Base-by-base conservation (phyloP, 1,140 invertebrate species). In the Lanistes nyassanus region DNA sequence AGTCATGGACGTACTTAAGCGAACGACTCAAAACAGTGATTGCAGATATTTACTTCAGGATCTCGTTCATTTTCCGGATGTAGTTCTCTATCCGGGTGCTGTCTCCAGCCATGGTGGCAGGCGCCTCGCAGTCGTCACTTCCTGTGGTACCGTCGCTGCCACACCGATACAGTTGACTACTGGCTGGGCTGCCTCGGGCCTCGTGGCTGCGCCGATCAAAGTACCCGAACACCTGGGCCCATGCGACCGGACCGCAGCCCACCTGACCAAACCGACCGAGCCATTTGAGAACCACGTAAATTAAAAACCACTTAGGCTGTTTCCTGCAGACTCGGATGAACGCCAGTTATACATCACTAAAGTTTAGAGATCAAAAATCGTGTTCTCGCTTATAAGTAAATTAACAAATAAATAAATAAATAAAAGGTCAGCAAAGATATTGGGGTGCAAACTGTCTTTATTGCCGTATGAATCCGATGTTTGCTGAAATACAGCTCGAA, bases 231-330 rank as follows among this genome's bases (percentile, higher is more conserved):
- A 79, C 31, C 77, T 76, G 75, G n/a, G 77, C 73, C 77, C 77
- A 79, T 21, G 77, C 77, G n/a, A 79, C 77, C 4, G 77, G 77
- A 29, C 77, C 77, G 72, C 77, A 79, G n/a, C 77, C 77, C 29
- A 79, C 74, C 66, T 74, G 19, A 47, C 1, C 9, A 47, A 47
- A 47, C 2, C 9, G 9, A 9, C 42, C 19, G 9, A 47, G 5
- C 42, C 2, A 47, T 47, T 47, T 47, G 0, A 47, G 19, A 6
- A 47, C 0, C 5, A 13, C 1, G 19, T 13, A 47, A 9, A 47
- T 16, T 42, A 6, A 47, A 47, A 16, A 13, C 9, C 42, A 47
- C 42, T 47, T 47, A 47, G 42, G 0, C 9, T 3, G 42, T 47
- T 47, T 47, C 42, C 19, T 47, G 42, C 19, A 47, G 2, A 42